A percentile compares a stretch with the other conserved stretches of the same genome.
These are phyloP conservation scores for Villa cingulata DNA, from an alignment of 2,888 invertebrate species.

Conservation along the genomic window DNA sequence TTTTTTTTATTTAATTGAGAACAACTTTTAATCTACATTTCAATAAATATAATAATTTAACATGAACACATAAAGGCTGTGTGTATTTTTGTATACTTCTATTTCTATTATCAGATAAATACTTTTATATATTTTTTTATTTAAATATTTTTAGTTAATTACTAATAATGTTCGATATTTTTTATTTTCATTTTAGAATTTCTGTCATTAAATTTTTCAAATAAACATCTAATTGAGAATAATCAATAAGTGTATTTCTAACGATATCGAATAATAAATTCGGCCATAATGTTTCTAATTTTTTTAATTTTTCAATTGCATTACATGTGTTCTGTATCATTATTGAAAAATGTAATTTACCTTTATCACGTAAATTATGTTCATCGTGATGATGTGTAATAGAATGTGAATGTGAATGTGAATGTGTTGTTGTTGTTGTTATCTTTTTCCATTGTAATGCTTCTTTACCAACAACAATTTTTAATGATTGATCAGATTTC, in stretches of 20 bases:
- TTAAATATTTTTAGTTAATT: no score
- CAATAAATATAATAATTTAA: no score
- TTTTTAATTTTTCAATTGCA: conserved; percentile 61
- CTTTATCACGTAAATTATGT: conserved; percentile 57
- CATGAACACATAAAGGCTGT: no score
- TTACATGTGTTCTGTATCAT: conserved; percentile 61
- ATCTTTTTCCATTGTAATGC: conserved; percentile 56
- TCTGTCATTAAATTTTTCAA: conserved; percentile 42
- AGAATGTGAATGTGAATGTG: no score
- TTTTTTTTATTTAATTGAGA: no score
- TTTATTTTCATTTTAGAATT: conserved; percentile 3
- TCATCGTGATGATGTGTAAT: conserved; percentile 55
- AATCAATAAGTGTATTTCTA: conserved; percentile 63
- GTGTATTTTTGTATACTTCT: no score
- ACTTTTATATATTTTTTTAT: no score
- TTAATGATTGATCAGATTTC: conserved; percentile 58
- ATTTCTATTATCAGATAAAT: no score
- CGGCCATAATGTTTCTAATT: conserved; percentile 65
- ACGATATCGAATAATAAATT: conserved; percentile 62
- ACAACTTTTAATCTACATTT: no score
- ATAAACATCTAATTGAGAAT: conserved; percentile 66
- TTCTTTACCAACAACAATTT: conserved; percentile 73
- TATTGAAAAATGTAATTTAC: conserved; percentile 52
- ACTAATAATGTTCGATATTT: no score
- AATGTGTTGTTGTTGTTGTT: background rate